phyloP scores from a whole-genome alignment of 1,140 invertebrate genomes.

The Megalopta genalis region DNA sequence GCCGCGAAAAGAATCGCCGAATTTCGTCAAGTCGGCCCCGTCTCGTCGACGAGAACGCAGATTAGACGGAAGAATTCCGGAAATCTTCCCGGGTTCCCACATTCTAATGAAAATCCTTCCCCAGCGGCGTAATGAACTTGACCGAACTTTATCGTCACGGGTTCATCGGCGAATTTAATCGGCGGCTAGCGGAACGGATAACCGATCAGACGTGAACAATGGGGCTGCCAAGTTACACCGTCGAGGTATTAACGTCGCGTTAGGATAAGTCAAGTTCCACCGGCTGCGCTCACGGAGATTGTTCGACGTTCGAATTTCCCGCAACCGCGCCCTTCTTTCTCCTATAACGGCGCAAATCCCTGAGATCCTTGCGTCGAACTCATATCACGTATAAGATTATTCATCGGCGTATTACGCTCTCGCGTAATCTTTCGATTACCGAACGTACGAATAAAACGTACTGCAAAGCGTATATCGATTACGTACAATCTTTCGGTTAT shows the following conservation, averaged over 20 bases:
- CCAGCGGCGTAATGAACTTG: slow-evolving; percentile 27
- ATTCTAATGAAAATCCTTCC: slow-evolving; percentile 29
- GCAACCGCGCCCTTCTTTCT: no score
- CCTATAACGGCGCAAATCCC: no score
- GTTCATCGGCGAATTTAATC: slow-evolving; percentile 53
- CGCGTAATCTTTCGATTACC: no score
- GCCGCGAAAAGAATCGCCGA: background rate
- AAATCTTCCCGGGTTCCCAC: background rate
- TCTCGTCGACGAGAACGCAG: background rate
- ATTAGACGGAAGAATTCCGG: background rate
- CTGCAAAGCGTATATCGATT: no score
- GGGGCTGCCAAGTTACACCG: slow-evolving; percentile 26
- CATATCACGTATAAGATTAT: no score
- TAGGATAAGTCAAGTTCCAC: slow-evolving; percentile 19
- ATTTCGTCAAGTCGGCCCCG: background rate
- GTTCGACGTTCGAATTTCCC: slow-evolving; percentile 1
- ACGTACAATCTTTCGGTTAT: no score
- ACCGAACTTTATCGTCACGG: slow-evolving; percentile 45
- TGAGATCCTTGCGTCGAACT: no score
- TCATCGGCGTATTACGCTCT: no score
- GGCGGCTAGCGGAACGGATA: slow-evolving; percentile 56
- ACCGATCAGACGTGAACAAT: slow-evolving; percentile 63
- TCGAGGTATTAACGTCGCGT: slow-evolving; percentile 47
- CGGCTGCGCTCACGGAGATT: background rate
- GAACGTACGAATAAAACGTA: no score